Base-by-base conservation (phyloP, 2,113 vertebrate species). In the Platysternon megacephalum region DNA sequence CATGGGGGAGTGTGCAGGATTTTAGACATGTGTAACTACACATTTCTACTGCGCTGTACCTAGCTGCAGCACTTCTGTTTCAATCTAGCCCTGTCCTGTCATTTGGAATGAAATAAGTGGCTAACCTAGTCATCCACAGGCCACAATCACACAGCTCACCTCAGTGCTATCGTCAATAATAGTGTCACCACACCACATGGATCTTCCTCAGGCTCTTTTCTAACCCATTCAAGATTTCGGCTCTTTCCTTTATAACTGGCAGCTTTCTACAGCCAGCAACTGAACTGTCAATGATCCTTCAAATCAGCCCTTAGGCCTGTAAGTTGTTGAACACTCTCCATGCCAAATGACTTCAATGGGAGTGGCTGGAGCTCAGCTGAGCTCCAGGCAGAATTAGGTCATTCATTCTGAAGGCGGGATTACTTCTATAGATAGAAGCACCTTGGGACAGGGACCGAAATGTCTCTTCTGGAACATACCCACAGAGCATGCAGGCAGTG, bases 11-110 rank as follows among this genome's bases (percentile, higher is more conserved):
- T 24, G 35, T 5, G 48, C 32, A 2, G 22, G 42, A 12, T 0
- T 5, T 56, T 5, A 4, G 7, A 6, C 35, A 1, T 1, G 26
- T 2, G 1, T 3, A 11, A 3, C 0, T 1, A 4, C 14, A 0
- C 1, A 2, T 44, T 22, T 29, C 58, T 2, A 9, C 24, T 51
- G 78, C 3, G 2, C 85, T 8, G 3, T 1, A 1, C 1, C 48
- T 72, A 72, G 12, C 56, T 22, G 46, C 82, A 29, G 39, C 26
- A 32, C 53, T 82, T 21, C 6, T 0, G 2, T 11, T 65, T 6
- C 4, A 4, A 3, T 3, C 19, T 19, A 7, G 1, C 17, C 12
- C 17, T 21, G 35, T 5, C 74, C 74, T 76, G 74, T 28, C 74
- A 44, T 42, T 12, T 5, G 11, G 39, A 74, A 42, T 11, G 72